phyloP scores from a whole-genome alignment of 2,113 vertebrate species.

The Sander lucioperca region DNA sequence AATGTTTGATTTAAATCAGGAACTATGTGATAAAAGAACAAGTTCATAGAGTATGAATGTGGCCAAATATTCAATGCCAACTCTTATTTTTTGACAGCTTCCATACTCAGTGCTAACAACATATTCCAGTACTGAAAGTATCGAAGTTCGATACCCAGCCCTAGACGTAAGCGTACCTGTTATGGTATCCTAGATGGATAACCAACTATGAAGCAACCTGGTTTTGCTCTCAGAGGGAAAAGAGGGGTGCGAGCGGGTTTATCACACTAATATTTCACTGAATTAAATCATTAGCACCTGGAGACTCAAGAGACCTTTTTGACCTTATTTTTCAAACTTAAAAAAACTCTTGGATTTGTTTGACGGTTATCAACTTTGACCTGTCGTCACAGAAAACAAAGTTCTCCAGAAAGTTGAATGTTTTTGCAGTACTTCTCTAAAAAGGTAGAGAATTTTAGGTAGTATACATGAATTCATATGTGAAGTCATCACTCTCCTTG shows the following conservation, averaged over 20 bases:
- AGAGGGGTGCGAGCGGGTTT: background rate
- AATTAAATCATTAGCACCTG: slow-evolving; percentile 7
- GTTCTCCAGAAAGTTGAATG: background rate
- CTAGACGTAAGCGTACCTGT: background rate
- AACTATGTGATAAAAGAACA: background rate
- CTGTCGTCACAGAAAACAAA: background rate
- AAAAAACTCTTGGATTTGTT: background rate
- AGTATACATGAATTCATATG: background rate
- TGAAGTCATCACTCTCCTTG: background rate
- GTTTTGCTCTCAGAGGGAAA: slow-evolving; percentile 3
- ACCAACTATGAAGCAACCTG: background rate
- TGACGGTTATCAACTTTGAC: background rate
- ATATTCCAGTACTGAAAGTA: slow-evolving; percentile 2
- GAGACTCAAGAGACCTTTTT: background rate
- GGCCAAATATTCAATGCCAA: background rate
- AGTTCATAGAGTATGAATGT: background rate
- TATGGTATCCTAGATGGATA: background rate
- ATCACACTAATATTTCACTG: background rate
- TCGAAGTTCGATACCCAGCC: slow-evolving; percentile 16
- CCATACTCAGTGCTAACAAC: background rate
- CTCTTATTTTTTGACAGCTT: background rate
- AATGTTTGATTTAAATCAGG: background rate
- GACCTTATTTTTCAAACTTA: background rate
- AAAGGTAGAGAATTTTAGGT: slow-evolving; percentile 3
- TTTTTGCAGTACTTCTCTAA: slow-evolving; percentile 19